Percentiles rank a stretch among this genome's conserved stretches.
Evolutionary conservation across 2,888 invertebrate species (phyloP).

Genomic region (Scaptomyza cyrtandrae): DNA sequence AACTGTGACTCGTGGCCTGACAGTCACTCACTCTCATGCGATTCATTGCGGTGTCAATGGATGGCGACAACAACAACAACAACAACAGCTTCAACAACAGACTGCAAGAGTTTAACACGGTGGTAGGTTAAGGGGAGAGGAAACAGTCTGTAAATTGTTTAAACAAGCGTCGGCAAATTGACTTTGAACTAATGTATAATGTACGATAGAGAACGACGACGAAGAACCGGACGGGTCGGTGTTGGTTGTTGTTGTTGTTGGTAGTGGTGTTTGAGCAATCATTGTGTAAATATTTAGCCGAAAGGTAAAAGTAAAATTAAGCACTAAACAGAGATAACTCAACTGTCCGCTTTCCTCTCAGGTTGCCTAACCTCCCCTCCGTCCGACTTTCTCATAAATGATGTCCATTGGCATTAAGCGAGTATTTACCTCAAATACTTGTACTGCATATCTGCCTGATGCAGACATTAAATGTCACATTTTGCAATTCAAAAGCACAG

Average conservation of each 20-base stretch:
- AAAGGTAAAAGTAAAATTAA: slow-evolving; percentile 73
- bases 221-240: neutral
- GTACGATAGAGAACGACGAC: slow-evolving; percentile 19
- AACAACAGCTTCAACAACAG: neutral
- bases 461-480: slow-evolving; percentile 50
- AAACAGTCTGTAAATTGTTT: slow-evolving; percentile 65
- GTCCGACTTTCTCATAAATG: slow-evolving; percentile 10
- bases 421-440: slow-evolving; percentile 49
- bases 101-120: neutral
- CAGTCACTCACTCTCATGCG: slow-evolving; percentile 37
- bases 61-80: slow-evolving; percentile 24
- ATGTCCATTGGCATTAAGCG: slow-evolving; percentile 23
- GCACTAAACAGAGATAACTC: slow-evolving; percentile 48
- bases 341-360: neutral
- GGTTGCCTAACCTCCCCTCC: neutral
- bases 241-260: slow-evolving; percentile 3
- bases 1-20: slow-evolving; percentile 30
- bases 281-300: slow-evolving; percentile 69
- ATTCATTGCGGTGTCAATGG: slow-evolving; percentile 53
- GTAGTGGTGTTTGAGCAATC: slow-evolving; percentile 53
- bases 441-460: slow-evolving; percentile 28
- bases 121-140: neutral
- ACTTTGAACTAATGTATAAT: slow-evolving; percentile 61
- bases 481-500: slow-evolving; percentile 15
- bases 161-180: slow-evolving; percentile 72